These are phyloP conservation scores for Centropus bengalensis DNA, from an alignment of 2,113 vertebrate species.

Conservation along the genomic window DNA sequence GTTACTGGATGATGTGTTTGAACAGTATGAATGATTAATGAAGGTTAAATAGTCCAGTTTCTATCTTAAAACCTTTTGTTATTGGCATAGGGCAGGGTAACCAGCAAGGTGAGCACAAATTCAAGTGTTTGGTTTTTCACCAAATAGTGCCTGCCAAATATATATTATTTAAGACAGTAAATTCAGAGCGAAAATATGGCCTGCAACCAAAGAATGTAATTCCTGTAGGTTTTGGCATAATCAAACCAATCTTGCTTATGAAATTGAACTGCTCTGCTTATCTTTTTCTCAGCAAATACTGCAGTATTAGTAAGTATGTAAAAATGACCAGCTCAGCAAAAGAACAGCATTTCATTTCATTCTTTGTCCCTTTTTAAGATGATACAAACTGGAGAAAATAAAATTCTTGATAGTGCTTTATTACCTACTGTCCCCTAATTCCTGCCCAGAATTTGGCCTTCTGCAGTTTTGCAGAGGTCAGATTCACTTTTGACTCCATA, in stretches of 20 bases:
- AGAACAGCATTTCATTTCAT: neutral
- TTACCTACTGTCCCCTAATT: neutral
- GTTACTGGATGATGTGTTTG: slow-evolving; percentile 86
- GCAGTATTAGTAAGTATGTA: neutral
- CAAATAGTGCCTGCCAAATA: slow-evolving; percentile 52
- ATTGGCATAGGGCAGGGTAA: slow-evolving; percentile 73
- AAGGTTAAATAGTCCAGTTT: slow-evolving; percentile 87
- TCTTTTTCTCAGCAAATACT: slow-evolving; percentile 27
- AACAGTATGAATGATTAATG: slow-evolving; percentile 93
- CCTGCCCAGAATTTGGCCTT: neutral
- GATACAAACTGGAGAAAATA: neutral
- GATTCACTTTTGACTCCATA: neutral
- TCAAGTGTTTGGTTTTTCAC: slow-evolving; percentile 62
- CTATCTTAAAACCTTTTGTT: slow-evolving; percentile 86
- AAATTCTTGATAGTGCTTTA: neutral
- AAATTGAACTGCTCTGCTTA: neutral
- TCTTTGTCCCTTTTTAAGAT: neutral
- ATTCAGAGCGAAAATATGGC: neutral
- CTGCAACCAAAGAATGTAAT: neutral
- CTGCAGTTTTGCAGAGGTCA: neutral
- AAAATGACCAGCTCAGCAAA: neutral
- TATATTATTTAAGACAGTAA: slow-evolving; percentile 22
- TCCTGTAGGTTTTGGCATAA: slow-evolving; percentile 7
- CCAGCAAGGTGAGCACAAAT: slow-evolving; percentile 71
- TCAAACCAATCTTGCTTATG: neutral